Evolutionary conservation across 2,888 invertebrate genomes (phyloP).

Genomic region (Drosophila mercatorum): DNA sequence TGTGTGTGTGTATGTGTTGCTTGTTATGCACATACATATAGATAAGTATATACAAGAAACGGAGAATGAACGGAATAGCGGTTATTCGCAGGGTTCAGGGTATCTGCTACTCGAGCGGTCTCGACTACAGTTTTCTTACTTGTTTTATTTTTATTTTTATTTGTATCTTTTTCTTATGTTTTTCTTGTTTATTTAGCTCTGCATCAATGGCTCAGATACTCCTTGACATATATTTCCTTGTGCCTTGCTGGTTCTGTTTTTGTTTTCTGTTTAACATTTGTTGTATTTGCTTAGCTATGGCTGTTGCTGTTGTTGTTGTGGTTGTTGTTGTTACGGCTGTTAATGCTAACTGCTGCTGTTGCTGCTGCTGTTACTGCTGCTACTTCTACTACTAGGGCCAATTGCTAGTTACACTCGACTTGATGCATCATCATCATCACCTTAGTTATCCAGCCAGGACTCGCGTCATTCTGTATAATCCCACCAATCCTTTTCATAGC

Average conservation of each 20-base stretch:
- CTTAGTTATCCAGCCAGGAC: conserved; percentile 78
- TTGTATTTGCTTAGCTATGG: conserved; percentile 12
- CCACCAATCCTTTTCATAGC: conserved; percentile 99
- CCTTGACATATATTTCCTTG: conserved; percentile 20
- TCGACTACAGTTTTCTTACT: too few relatives aligned
- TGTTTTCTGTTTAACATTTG: conserved; percentile 13
- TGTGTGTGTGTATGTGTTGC: too few relatives aligned
- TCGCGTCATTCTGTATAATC: conserved; percentile 92
- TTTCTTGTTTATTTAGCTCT: conserved; percentile 1
- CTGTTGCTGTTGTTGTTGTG: background rate
- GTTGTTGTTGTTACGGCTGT: conserved; percentile 19
- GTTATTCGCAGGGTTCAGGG: too few relatives aligned
- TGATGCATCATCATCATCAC: conserved; percentile 24
- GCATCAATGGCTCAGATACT: background rate
- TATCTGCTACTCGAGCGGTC: too few relatives aligned
- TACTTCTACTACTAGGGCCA: conserved; percentile 40
- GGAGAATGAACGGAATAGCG: too few relatives aligned
- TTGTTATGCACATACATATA: too few relatives aligned
- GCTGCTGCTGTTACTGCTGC: conserved; percentile 26
- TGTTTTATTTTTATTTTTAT: background rate
- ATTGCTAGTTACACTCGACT: conserved; percentile 54
- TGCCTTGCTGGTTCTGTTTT: conserved; percentile 25
- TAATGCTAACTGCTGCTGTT: conserved; percentile 27
- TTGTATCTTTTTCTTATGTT: background rate
- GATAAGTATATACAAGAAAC: too few relatives aligned